Conservation (phyloP, 2,888 invertebrate species). For the Cosmorhoe ocellata region DNA sequence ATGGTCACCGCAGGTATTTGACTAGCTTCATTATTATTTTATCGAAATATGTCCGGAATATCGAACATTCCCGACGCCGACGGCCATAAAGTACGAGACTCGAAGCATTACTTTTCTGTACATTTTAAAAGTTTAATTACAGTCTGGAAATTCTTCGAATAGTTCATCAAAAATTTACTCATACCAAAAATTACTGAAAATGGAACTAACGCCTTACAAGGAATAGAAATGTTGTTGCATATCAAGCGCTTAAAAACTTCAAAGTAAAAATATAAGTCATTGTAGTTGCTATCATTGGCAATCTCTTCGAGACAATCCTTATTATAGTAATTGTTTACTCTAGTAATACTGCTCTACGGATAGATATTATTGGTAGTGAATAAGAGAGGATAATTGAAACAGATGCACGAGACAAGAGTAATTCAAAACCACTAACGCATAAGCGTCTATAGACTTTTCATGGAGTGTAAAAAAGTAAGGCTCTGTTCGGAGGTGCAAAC, state of each 20-base stretch:
- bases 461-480: conserved; percentile 72
- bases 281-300: too few relatives aligned
- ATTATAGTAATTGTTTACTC: too few relatives aligned
- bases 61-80: conserved; percentile 27
- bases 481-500: conserved; percentile 75
- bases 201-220: too few relatives aligned
- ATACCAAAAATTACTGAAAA: too few relatives aligned
- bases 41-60: conserved; percentile 43
- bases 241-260: too few relatives aligned
- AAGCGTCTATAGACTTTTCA: conserved; percentile 57
- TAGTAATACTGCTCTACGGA: too few relatives aligned
- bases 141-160: conserved; percentile 23
- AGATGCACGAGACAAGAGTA: conserved; percentile 39
- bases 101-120: conserved; percentile 24
- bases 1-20: conserved; percentile 60
- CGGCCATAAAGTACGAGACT: conserved; percentile 28
- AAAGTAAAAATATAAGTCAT: too few relatives aligned
- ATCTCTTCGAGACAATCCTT: too few relatives aligned
- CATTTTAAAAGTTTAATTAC: conserved; percentile 27
- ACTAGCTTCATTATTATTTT: conserved; percentile 68
- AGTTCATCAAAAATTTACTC: conserved; percentile 26
- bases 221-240: too few relatives aligned
- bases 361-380: too few relatives aligned
- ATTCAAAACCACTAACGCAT: conserved; percentile 52
- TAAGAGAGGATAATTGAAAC: conserved; percentile 12